Evolutionary conservation across 2,888 invertebrate species (phyloP), one percentile per base, ranked within the genome.

Genomic region (Cheilosia variabilis): DNA sequence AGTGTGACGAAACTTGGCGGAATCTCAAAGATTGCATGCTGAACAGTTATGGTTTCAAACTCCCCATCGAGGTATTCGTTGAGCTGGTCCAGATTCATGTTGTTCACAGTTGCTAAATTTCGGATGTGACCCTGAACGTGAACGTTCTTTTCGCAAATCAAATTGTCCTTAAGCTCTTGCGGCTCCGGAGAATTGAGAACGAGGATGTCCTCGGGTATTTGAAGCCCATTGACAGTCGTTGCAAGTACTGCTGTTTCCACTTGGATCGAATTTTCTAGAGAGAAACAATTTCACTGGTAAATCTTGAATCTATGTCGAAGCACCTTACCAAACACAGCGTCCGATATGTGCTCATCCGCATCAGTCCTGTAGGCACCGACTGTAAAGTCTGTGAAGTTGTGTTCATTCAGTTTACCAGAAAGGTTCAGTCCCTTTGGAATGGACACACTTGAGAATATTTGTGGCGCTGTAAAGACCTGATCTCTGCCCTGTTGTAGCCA

Each of bases 281-380:
- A 22, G 7, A 43, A 15, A 6, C 3, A 19, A 17, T 22, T 52
- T 19, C 7, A 7, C 13, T 7, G n/a, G 7, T 6, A 45, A 6
- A 17, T 47, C 7, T 1, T 19, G 17, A 47, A 17, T 17, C 2
- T 27, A 15, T 15, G 13, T 1, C 1, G 9, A 2, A 57, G n/a
- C 15, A 7, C 73, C 89, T 89, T 87, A 92, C 92, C 89, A 88
- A 94, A 94, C 55, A 89, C 90, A 9, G 91, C 92, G 15, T 90
- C 89, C 47, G 90, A 82, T 41, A 94, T 90, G 4, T 90, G 90
- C 90, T 94, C 94, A 75, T 92, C 88, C 31, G 89, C 90, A 41
- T 93, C 92, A 82, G 93, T 93, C 88, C 93, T 93, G 73, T 94
- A 92, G 63, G 93, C 93, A 63, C 93, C 93, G 41, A 91, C 88